Percentiles rank a stretch among this genome's conserved stretches.
These are phyloP conservation scores for Tringa solitaria DNA, from an alignment of 2,113 vertebrate genomes.

Conservation along the genomic window DNA sequence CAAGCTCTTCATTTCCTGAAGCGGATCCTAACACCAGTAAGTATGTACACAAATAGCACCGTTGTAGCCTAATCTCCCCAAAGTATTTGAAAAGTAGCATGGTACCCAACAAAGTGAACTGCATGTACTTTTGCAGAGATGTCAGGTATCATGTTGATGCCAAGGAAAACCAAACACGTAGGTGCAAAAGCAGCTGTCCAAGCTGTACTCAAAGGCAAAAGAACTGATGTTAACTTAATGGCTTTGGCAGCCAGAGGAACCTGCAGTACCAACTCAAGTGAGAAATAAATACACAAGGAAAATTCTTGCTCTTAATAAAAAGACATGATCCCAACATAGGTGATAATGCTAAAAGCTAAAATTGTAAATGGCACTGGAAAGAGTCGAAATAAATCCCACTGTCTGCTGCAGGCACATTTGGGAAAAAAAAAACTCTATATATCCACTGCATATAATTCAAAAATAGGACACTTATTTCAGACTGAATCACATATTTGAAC, in stretches of 20 bases:
- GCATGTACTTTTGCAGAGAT: not conserved
- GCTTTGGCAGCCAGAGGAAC: not conserved
- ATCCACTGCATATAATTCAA: not conserved
- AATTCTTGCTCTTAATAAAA: not conserved
- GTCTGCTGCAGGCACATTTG: not conserved
- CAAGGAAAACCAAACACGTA: not conserved
- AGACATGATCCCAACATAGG: not conserved
- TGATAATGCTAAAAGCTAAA: not conserved
- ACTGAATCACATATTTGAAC: not conserved
- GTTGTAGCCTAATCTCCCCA: not conserved
- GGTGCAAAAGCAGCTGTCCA: not conserved
- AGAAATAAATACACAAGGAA: not conserved
- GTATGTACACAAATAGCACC: not conserved
- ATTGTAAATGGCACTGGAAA: not conserved
- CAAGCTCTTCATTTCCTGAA: not conserved
- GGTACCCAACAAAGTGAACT: not conserved
- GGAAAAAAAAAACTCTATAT: not conserved
- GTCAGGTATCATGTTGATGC: not conserved
- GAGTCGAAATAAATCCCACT: not conserved
- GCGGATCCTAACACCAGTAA: not conserved
- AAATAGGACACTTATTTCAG: not conserved
- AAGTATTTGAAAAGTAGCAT: not conserved
- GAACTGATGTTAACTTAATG: not conserved
- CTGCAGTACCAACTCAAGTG: not conserved
- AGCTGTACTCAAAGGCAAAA: not conserved